Evolutionary conservation across 2,888 invertebrate genomes (phyloP).

Genomic region (Troglohyphantes excavatus): DNA sequence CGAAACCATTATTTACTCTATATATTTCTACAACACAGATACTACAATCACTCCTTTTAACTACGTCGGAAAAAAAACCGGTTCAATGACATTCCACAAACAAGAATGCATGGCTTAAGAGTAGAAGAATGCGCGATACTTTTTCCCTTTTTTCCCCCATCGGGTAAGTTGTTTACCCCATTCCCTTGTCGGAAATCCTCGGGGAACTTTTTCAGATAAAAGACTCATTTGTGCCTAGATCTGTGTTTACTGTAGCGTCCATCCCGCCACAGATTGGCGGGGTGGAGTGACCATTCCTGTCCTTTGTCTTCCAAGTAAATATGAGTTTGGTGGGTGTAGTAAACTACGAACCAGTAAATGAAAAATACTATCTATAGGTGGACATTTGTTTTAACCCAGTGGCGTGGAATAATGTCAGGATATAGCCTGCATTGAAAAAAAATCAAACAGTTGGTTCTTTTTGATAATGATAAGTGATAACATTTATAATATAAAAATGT

Average conservation of each 20-base stretch:
- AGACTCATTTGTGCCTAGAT: conserved; percentile 52
- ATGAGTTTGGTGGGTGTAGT: too few species aligned
- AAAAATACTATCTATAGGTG: too few species aligned
- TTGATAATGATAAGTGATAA: too few species aligned
- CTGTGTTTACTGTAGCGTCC: conserved; percentile 33
- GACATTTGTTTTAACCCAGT: too few species aligned
- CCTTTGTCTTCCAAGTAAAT: not conserved
- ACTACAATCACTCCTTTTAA: too few species aligned
- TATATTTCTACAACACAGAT: too few species aligned
- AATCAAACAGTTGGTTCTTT: too few species aligned
- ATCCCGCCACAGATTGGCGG: not conserved
- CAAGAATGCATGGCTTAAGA: conserved; percentile 45
- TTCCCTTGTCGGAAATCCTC: conserved; percentile 44
- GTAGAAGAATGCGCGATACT: conserved; percentile 25
- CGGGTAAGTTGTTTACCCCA: conserved; percentile 54
- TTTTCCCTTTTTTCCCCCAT: not conserved
- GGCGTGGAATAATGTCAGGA: too few species aligned
- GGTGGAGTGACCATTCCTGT: not conserved
- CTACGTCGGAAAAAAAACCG: not conserved
- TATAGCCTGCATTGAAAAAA: too few species aligned
- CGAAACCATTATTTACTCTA: too few species aligned
- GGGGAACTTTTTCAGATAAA: conserved; percentile 43
- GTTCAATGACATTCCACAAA: conserved; percentile 45
- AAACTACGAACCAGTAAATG: too few species aligned
- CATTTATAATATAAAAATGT: too few species aligned